These are phyloP conservation scores for Brachypodius melanocephalos DNA, from an alignment of 2,113 vertebrate species.

Conservation along the genomic window DNA sequence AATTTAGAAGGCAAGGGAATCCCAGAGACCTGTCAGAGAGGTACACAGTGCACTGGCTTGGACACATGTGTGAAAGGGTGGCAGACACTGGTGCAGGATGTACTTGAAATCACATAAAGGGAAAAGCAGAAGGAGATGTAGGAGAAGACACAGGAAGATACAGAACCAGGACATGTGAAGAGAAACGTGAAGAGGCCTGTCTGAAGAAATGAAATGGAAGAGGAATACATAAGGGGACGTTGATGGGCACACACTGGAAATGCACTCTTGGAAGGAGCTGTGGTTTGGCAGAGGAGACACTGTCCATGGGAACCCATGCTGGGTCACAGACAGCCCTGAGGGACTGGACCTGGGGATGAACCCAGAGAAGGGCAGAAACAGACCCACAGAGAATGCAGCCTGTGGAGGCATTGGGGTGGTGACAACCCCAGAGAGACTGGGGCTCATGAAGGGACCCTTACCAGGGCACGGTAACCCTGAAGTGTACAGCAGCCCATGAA, in stretches of 20 bases:
- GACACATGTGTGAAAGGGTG: background rate
- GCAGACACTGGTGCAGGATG: no score
- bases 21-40: background rate
- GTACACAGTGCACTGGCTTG: rapidly evolving
- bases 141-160: background rate
- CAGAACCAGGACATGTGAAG: background rate
- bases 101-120: no score
- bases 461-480: background rate
- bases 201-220: background rate
- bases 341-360: rapidly evolving
- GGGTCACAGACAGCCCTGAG: background rate
- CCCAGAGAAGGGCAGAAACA: rapidly evolving
- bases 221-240: background rate
- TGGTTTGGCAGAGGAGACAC: background rate
- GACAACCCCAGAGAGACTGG: background rate
- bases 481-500: background rate
- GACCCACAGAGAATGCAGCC: background rate
- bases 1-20: background rate
- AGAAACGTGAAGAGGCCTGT: background rate
- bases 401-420: background rate
- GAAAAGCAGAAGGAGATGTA: background rate
- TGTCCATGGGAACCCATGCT: rapidly evolving
- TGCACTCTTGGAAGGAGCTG: background rate
- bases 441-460: background rate
- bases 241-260: background rate